phyloP scores from a whole-genome alignment of 2,797 vertebrate species.

The Ctenosaura bakeri region DNA sequence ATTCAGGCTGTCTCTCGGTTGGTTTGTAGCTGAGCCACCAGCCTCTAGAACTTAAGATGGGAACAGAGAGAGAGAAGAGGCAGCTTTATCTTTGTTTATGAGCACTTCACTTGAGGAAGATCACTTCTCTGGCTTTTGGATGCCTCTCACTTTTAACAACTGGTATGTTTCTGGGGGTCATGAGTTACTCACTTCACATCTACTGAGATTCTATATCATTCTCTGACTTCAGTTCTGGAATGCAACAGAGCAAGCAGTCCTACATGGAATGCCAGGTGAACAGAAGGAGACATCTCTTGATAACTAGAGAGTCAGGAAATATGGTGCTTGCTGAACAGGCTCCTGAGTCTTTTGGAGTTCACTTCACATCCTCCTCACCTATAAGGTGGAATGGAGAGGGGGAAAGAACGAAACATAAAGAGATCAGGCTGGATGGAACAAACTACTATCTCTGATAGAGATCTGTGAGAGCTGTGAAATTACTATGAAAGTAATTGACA shows the following conservation, averaged over 20 bases:
- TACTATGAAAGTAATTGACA: too few species aligned
- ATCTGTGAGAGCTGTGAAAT: not conserved
- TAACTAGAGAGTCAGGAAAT: slow-evolving; percentile 19
- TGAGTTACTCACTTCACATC: slow-evolving; percentile 22
- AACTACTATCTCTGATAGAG: not conserved
- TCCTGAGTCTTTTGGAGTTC: slow-evolving; percentile 16
- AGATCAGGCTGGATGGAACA: slow-evolving; percentile 34
- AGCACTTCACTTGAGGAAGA: not conserved
- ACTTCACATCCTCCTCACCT: slow-evolving; percentile 68
- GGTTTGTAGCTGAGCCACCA: not conserved
- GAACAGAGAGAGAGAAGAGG: too few species aligned
- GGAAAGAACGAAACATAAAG: not conserved
- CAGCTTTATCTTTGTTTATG: rapidly evolving
- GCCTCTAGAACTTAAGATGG: not conserved
- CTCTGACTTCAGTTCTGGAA: slow-evolving; percentile 13
- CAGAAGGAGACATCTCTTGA: slow-evolving; percentile 26
- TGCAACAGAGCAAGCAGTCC: slow-evolving; percentile 23
- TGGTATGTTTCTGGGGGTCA: slow-evolving; percentile 49
- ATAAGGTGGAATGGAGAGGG: not conserved
- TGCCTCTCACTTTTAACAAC: slow-evolving; percentile 39
- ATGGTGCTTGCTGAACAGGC: slow-evolving; percentile 33
- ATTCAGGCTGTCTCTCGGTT: rapidly evolving
- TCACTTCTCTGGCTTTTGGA: not conserved
- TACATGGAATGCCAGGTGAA: slow-evolving; percentile 2
- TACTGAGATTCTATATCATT: slow-evolving; percentile 47